Conservation (phyloP, 2,888 invertebrate genomes). For the Ophion ellenae region DNA sequence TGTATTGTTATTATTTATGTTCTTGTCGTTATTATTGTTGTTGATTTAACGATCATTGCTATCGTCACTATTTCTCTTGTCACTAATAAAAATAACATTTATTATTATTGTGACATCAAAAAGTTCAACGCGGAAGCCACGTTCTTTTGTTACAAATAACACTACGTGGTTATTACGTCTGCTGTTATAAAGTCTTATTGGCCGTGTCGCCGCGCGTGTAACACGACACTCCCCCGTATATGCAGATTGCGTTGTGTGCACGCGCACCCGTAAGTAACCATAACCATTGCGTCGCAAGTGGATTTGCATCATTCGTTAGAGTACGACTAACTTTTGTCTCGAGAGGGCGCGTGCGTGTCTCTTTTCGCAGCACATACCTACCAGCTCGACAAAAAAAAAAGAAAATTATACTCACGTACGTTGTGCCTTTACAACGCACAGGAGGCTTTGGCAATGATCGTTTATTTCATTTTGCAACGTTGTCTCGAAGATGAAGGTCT, state of each 20-base stretch:
- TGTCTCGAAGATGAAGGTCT: no score
- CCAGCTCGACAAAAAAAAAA: no score
- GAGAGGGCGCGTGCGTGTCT: constrained; percentile 23
- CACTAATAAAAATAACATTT: no score
- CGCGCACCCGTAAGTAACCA: constrained; percentile 57
- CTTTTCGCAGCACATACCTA: constrained; percentile 14
- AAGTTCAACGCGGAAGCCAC: background rate
- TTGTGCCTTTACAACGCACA: no score
- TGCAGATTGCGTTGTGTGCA: constrained; percentile 60
- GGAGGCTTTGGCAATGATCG: no score
- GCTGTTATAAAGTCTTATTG: constrained; percentile 8
- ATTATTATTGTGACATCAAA: no score
- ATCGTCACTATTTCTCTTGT: constrained; percentile 44
- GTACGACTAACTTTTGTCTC: constrained; percentile 42
- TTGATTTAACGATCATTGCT: no score
- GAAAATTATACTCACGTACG: no score
- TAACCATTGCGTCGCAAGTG: constrained; percentile 32
- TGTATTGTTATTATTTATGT: no score
- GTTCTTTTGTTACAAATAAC: constrained; percentile 28
- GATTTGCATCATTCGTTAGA: constrained; percentile 58
- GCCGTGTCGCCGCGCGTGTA: constrained; percentile 55
- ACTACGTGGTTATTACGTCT: constrained; percentile 7
- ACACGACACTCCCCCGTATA: constrained; percentile 61
- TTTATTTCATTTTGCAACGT: no score
- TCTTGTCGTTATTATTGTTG: no score